Evolutionary conservation across 2,113 vertebrate species (phyloP).

Genomic region (Parus major): DNA sequence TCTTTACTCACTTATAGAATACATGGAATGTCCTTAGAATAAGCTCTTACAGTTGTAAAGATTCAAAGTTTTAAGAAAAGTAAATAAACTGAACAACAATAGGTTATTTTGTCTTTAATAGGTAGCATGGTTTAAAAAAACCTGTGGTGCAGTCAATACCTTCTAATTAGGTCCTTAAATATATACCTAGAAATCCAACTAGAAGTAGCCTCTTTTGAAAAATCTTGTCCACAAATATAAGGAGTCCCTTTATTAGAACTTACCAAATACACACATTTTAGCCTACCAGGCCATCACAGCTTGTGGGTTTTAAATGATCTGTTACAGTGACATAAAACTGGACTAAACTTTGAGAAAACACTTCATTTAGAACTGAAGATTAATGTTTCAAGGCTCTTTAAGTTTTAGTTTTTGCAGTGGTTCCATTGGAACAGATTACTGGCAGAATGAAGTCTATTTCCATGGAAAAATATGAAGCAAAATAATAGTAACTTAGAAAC

Average conservation of each 20-base stretch:
- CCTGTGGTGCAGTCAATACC: neutral
- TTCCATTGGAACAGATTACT: conserved; percentile 1
- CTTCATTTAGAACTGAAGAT: neutral
- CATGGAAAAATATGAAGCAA: conserved; percentile 10
- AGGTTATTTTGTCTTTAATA: neutral
- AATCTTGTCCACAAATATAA: neutral
- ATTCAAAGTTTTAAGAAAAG: neutral
- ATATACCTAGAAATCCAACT: neutral
- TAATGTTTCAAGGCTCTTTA: neutral
- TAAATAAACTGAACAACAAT: neutral
- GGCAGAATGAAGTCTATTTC: neutral
- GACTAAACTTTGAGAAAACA: neutral
- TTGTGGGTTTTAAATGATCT: neutral
- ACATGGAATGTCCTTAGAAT: neutral
- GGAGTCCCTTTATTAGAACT: neutral
- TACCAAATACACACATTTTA: neutral
- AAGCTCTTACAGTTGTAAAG: neutral
- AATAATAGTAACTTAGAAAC: neutral
- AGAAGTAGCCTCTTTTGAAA: neutral
- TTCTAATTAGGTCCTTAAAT: neutral
- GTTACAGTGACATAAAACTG: conserved; percentile 9
- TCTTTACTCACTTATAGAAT: neutral
- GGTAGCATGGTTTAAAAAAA: neutral
- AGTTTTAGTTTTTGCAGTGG: neutral
- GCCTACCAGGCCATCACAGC: neutral